Evolutionary conservation across 64 coral and sea anemone genomes (phyloP), one percentile per base, ranked within the genome.

Genomic region (Hydrozoanthus tunicans): DNA sequence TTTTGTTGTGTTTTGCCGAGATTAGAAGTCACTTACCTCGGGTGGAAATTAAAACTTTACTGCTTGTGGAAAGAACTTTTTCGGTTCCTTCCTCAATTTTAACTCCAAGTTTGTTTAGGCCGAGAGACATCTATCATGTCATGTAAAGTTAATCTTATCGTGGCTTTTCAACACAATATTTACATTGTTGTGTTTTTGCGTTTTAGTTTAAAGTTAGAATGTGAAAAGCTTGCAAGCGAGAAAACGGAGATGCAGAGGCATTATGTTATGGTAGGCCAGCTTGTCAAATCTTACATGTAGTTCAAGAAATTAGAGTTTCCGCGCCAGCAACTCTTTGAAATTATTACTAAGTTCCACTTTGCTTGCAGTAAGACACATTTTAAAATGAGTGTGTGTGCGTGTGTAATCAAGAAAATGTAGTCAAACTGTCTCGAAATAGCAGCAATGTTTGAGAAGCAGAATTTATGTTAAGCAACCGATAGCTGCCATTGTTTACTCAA

Each of bases 61-160:
- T 53, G 81, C 23, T 56, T 14, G 76, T 10, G 70, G 61, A 43
- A 86, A 86, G n/a, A 27, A 73, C 43, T 20, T 20, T 76, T 56
- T 64, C 66, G 63, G 59, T 77, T 52, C 75, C 77, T 96, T 85
- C 85, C 71, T 79, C 26, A 60, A 65, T 77, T 64, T 71, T 96
- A 89, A 94, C 65, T 94, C 77, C 3, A 52, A 96, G 79, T 94
- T 96, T 90, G 94, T 96, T 96, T 90, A 73, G 77, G 92, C 58
- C 70, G 95, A 89, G 93, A 94, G 81, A 93, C 85, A 94, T 84
- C 95, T 86, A 81, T 91, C 79, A 96, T 91, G 97, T 93, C 92
- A 91, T 93, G 92, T 91, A 95, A 96, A 99, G 94, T 95, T 95
- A 96, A 99, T 99, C 97, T 95, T 95, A 95, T 99, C 97, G 94